These are phyloP conservation scores for Australoheros facetus DNA, from an alignment of 2,797 vertebrate species.

Conservation along the genomic window DNA sequence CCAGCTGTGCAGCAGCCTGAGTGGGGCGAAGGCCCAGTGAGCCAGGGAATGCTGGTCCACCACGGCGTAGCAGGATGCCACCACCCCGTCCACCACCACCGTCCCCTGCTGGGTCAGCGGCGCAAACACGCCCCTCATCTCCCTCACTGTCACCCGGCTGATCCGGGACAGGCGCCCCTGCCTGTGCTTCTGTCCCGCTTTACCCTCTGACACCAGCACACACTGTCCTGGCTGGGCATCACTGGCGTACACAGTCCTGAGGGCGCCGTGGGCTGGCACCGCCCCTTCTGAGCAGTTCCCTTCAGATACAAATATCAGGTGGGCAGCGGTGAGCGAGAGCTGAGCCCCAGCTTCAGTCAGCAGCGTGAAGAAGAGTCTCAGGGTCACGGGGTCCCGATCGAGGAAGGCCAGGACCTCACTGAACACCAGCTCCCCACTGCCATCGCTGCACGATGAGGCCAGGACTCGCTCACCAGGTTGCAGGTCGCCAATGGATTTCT, in stretches of 20 bases:
- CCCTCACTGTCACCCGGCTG: conserved; percentile 65
- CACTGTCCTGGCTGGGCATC: conserved; percentile 85
- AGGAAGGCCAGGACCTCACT: conserved; percentile 91
- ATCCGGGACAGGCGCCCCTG: conserved; percentile 79
- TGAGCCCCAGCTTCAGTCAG: conserved; percentile 80
- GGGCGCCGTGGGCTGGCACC: conserved; percentile 15
- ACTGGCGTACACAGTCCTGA: conserved; percentile 86
- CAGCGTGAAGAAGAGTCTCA: conserved; percentile 85
- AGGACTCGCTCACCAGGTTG: conserved; percentile 87
- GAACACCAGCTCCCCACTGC: conserved; percentile 80
- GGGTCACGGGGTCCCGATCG: conserved; percentile 81
- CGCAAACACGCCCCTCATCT: conserved; percentile 84
- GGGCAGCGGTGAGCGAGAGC: conserved; percentile 88
- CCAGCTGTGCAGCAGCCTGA: conserved; percentile 86
- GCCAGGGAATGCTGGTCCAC: conserved; percentile 87
- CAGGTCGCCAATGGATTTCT: conserved; percentile 81
- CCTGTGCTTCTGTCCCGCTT: not conserved
- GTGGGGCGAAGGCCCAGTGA: conserved; percentile 89
- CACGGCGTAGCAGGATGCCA: conserved; percentile 90
- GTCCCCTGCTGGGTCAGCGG: conserved; percentile 90
- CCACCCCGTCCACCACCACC: conserved; percentile 87
- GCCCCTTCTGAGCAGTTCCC: conserved; percentile 83
- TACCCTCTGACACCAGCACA: conserved; percentile 74
- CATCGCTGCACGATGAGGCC: conserved; percentile 74
- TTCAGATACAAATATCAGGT: conserved; percentile 86